These are phyloP conservation scores for Phaonia tiefii DNA, from an alignment of 2,888 invertebrate genomes.

Conservation along the genomic window DNA sequence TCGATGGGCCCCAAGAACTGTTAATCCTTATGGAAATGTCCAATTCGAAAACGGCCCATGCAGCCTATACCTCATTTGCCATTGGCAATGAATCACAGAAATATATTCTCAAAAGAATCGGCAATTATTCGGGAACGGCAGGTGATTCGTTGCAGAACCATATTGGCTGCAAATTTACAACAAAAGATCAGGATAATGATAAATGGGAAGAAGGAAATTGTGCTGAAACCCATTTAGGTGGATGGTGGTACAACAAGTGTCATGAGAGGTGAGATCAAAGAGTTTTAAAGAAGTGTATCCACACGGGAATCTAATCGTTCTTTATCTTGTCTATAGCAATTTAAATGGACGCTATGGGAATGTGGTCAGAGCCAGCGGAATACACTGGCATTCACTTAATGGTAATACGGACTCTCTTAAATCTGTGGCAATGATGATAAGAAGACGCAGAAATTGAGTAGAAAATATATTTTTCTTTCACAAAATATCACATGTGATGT, in stretches of 20 bases:
- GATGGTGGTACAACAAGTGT: constrained; percentile 26
- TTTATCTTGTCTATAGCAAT: constrained; percentile 81
- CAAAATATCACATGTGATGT: too few species aligned
- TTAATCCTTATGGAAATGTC: constrained; percentile 22
- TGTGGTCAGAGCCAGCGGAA: too few species aligned
- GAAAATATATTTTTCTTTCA: too few species aligned
- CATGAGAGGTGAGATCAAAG: constrained; percentile 5
- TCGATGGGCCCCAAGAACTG: constrained; percentile 35
- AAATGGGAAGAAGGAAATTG: constrained; percentile 1
- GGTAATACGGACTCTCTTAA: constrained; percentile 84
- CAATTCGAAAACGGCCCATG: background rate
- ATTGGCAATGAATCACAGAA: constrained; percentile 4
- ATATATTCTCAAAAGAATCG: constrained; percentile 28
- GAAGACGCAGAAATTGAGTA: constrained; percentile 71
- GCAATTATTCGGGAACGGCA: constrained; percentile 15
- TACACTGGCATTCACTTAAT: constrained; percentile 86
- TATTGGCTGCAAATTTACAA: constrained; percentile 16
- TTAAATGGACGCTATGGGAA: constrained; percentile 85
- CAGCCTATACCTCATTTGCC: constrained; percentile 33
- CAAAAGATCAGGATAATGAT: constrained; percentile 40
- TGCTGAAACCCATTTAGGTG: constrained; percentile 9
- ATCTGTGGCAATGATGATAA: constrained; percentile 85
- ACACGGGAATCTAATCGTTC: too few species aligned
- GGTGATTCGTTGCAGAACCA: constrained; percentile 36
- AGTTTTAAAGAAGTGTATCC: too few species aligned